These are phyloP conservation scores for Amitus sp. DNA, from an alignment of 2,888 invertebrate genomes.

Conservation along the genomic window DNA sequence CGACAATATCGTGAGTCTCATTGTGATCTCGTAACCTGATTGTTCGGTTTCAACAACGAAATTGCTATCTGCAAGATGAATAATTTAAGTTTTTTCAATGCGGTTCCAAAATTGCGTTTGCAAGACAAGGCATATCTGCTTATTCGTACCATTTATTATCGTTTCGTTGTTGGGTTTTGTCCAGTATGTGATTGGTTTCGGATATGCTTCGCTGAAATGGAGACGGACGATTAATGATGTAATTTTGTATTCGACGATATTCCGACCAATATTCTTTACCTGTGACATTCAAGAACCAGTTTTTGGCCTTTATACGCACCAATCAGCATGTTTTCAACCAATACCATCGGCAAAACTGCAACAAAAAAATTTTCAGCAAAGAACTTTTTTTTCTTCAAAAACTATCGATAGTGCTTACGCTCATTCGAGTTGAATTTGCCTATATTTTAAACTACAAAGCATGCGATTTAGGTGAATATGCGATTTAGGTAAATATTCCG, in stretches of 20 bases:
- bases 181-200: conserved; percentile 69
- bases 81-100: not conserved
- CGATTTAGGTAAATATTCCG: not conserved
- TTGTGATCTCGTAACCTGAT: conserved; percentile 59
- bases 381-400: too few species aligned
- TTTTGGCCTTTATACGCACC: conserved; percentile 67
- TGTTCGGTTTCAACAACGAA: conserved; percentile 61
- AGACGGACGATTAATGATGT: too few species aligned
- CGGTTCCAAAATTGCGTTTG: conserved; percentile 1
- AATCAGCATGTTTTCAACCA: conserved; percentile 64
- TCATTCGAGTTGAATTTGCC: too few species aligned
- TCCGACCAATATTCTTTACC: too few species aligned
- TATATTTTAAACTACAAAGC: too few species aligned
- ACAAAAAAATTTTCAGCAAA: conserved; percentile 2
- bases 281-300: conserved; percentile 67
- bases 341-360: conserved; percentile 69
- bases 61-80: conserved; percentile 56
- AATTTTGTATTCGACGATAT: too few species aligned
- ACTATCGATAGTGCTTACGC: too few species aligned
- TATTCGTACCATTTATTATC: conserved; percentile 38
- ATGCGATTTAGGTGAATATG: too few species aligned
- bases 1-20: conserved; percentile 65
- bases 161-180: conserved; percentile 57
- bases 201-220: conserved; percentile 66
- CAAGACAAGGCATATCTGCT: too few species aligned